These are phyloP conservation scores for Capreolus pygargus DNA, from an alignment of 2,113 vertebrate genomes.

Conservation along the genomic window DNA sequence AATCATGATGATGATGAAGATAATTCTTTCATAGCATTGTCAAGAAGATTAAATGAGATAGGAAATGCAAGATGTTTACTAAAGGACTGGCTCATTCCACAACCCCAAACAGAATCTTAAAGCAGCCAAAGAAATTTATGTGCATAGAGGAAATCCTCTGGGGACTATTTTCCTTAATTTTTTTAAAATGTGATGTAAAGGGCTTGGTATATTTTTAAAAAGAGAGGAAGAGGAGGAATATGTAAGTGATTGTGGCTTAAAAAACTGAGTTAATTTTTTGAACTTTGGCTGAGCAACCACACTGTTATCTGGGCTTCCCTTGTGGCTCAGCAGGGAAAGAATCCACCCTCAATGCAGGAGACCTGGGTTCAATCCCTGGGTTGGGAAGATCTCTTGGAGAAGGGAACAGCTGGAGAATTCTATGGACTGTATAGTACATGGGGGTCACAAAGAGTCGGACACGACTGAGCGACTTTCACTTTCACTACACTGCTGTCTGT, in stretches of 20 bases:
- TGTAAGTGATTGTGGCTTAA: background rate
- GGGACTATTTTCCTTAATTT: background rate
- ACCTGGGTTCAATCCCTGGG: background rate
- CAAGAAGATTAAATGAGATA: background rate
- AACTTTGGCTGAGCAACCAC: background rate
- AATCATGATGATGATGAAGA: background rate
- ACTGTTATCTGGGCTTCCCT: background rate
- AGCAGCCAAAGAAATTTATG: background rate
- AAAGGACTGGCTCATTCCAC: background rate
- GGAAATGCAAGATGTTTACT: background rate
- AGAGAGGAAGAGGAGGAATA: background rate
- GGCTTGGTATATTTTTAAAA: background rate
- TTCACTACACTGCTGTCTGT: background rate
- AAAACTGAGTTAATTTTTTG: slow-evolving; percentile 20
- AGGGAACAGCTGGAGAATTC: background rate
- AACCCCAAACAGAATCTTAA: background rate
- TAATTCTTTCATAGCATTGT: background rate
- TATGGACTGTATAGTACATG: background rate
- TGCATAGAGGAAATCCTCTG: background rate
- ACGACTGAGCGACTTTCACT: background rate
- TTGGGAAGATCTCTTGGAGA: background rate
- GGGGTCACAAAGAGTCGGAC: background rate
- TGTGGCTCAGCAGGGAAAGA: background rate
- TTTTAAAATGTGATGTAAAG: background rate
- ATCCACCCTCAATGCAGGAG: accelerated